phyloP scores from a whole-genome alignment of 2,888 invertebrate genomes.

The Romanomermis culicivorax region DNA sequence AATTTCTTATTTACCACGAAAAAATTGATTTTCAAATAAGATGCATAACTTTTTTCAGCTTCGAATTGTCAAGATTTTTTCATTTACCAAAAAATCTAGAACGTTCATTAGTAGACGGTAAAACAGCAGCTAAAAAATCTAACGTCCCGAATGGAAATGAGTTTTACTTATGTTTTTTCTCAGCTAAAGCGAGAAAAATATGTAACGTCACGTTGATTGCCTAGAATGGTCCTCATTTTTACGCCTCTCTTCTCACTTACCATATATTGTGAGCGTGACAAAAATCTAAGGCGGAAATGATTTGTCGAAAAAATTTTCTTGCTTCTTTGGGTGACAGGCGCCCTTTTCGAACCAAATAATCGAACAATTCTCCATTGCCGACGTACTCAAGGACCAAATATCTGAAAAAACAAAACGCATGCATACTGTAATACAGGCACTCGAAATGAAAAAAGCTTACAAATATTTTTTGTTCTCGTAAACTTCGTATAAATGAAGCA shows the following conservation, averaged over 20 bases:
- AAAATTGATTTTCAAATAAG: no score
- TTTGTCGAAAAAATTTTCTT: slow-evolving; percentile 85
- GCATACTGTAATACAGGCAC: background rate
- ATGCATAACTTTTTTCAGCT: no score
- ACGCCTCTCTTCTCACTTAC: slow-evolving; percentile 44
- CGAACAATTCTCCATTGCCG: slow-evolving; percentile 92
- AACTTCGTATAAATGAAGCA: slow-evolving; percentile 85
- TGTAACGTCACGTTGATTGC: no score
- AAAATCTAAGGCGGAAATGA: slow-evolving; percentile 95
- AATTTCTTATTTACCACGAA: no score
- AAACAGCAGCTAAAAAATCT: no score
- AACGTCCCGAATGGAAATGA: no score
- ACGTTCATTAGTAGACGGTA: no score
- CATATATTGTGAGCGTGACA: slow-evolving; percentile 99
- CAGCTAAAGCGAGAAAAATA: no score
- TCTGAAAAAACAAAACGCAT: slow-evolving; percentile 34
- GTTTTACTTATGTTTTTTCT: no score
- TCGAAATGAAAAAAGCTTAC: slow-evolving; percentile 42
- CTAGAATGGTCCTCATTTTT: no score
- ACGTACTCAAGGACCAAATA: slow-evolving; percentile 95
- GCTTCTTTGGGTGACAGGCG: slow-evolving; percentile 91
- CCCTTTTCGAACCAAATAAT: slow-evolving; percentile 95
- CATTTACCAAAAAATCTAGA: no score
- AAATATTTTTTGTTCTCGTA: slow-evolving; percentile 99
- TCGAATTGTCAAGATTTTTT: no score